Evolutionary conservation across 2,113 vertebrate genomes (phyloP), one percentile per base, ranked within the genome.

Genomic region (Lasiurus borealis): DNA sequence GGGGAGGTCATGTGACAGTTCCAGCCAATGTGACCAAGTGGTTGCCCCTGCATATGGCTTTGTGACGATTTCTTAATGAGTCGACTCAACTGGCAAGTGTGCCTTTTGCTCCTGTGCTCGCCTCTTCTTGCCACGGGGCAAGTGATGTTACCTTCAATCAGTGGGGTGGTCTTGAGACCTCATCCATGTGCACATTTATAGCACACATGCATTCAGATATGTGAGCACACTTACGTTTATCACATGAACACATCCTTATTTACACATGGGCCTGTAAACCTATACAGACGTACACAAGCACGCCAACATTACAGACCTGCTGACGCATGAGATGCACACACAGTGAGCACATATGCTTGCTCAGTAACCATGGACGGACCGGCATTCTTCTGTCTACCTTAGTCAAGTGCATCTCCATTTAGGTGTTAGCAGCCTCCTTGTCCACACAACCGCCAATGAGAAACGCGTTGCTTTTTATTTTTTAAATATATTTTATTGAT

Each of bases 51-150:
- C 2, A 0, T 34, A 71, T 3, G 50, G 15, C 44, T 29, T 12
- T n/a, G 68, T 3, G 31, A 21, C 0, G 40, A 29, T 29, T 62
- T 46, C 50, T 29, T 34, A 25, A 13, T 11, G 34, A 31, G 11
- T 19, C 1, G 0, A 57, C 64, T 29, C 36, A 23, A 1, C 2
- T 0, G 3, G 6, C 18, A 18, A 0, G 1, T 0, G 0, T 1
- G 2, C 11, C 0, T 34, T 31, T 3, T 4, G 36, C 13, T 34
- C 23, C n/a, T 3, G 13, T 0, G 5, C 8, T 54, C 86, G 40
- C 13, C 66, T 21, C 13, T 50, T 34, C 12, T 83, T 40, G 25
- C 14, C 21, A 0, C 0, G 4, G 21, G 64, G 21, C 36, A 19
- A 34, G 31, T 2, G 57, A 59, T 0, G 15, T 2, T 8, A 23